Evolutionary conservation across 2,797 vertebrate genomes (phyloP), one percentile per base, ranked within the genome.

Genomic region (Megalops cyprinoides): DNA sequence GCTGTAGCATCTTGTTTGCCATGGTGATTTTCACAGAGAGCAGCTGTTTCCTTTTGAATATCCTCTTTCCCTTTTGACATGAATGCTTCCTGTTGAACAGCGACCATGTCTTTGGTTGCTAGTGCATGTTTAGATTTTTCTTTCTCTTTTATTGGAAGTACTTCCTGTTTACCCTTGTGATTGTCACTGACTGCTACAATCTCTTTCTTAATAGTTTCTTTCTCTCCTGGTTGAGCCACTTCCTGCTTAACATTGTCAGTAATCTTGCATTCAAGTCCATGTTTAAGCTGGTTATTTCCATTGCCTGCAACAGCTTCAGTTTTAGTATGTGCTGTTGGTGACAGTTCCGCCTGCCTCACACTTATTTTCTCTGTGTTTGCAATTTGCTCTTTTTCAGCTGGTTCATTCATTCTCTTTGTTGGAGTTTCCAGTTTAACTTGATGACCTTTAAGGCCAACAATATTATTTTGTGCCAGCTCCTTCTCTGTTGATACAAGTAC

Each of bases 1-100:
- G 42, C 55, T 44, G 37, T 34, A n/a, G 34, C 34, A 12, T 34
- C 20, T 25, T 0, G 4, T 15, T 60, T 77, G 78, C 67, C 25
- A 82, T 25, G 55, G 37, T 49, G 10, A 20, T 9, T 28, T 81
- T 74, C 74, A 28, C 85, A 51, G 39, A 48, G 67, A 76, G 23
- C 78, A 74, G 10, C 74, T 28, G 69, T 0, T n/a, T 82, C 82
- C 81, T 76, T 80, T n/a, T 78, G 73, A 34, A 39, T 85, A n/a
- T n/a, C n/a, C n/a, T n/a, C n/a, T n/a, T n/a, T n/a, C n/a, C n/a
- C n/a, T n/a, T n/a, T n/a, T n/a, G n/a, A n/a, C n/a, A n/a, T n/a
- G n/a, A n/a, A n/a, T n/a, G n/a, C n/a, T n/a, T n/a, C n/a, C n/a
- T n/a, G n/a, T n/a, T n/a, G n/a, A n/a, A n/a, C n/a, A n/a, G n/a